Conservation (phyloP, 2,113 vertebrate genomes). For the Vanacampus margaritifer region DNA sequence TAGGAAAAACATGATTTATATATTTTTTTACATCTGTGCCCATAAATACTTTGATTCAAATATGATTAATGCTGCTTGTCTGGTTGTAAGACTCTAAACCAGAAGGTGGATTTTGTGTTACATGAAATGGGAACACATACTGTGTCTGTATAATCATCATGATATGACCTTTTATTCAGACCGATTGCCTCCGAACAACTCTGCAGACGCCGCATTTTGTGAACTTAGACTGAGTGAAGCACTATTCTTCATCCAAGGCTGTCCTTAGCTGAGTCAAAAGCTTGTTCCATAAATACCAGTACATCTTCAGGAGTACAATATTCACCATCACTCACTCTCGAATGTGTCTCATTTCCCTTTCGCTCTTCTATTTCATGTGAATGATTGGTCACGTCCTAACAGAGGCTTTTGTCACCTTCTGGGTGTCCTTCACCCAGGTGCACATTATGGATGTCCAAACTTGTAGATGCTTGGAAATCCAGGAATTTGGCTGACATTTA, state of each 20-base stretch:
- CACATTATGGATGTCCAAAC: slow-evolving; percentile 29
- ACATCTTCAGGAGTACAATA: slow-evolving; percentile 4
- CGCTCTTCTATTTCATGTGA: slow-evolving; percentile 6
- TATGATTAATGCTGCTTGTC: background rate
- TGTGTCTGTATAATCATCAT: slow-evolving; percentile 10
- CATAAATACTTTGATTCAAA: background rate
- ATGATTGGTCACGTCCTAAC: slow-evolving; percentile 16
- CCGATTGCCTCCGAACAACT: slow-evolving; percentile 16
- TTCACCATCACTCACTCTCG: slow-evolving; percentile 20
- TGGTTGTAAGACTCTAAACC: slow-evolving; percentile 16
- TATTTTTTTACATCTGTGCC: background rate
- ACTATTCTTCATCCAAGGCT: slow-evolving; percentile 15
- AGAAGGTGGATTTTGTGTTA: slow-evolving; percentile 21
- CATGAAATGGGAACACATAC: slow-evolving; percentile 9
- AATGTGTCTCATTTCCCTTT: slow-evolving; percentile 34
- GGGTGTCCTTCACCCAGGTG: slow-evolving; percentile 50
- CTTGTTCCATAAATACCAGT: slow-evolving; percentile 13
- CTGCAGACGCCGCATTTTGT: slow-evolving; percentile 8
- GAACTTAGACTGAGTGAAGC: slow-evolving; percentile 25
- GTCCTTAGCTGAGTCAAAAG: slow-evolving; percentile 28
- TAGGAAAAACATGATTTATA: background rate
- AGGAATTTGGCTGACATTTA: no score
- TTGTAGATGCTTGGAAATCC: no score
- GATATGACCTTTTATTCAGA: slow-evolving; percentile 38
- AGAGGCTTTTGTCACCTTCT: no score